phyloP scores from a whole-genome alignment of 2,113 vertebrate species.

The Lates calcarifer region DNA sequence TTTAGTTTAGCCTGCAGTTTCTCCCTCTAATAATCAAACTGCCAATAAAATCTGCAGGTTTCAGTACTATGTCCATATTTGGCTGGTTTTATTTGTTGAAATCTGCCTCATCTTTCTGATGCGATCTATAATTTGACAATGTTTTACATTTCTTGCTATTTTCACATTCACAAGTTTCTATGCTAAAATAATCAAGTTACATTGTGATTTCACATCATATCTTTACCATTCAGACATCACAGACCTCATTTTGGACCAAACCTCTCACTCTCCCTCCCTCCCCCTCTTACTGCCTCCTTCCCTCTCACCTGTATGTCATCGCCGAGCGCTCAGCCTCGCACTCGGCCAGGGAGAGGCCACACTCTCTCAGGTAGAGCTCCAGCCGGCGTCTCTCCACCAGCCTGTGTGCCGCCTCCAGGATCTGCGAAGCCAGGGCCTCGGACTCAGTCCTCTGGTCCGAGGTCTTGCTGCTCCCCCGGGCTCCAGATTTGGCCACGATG shows the following conservation, averaged over 20 bases:
- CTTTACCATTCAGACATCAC: neutral
- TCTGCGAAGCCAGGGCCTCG: slow-evolving; percentile 81
- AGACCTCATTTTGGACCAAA: no score
- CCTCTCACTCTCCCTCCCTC: neutral
- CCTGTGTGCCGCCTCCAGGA: slow-evolving; percentile 80
- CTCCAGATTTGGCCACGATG: slow-evolving; percentile 62
- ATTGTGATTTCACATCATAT: neutral
- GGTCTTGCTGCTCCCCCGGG: slow-evolving; percentile 59
- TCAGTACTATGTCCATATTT: neutral
- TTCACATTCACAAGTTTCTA: neutral
- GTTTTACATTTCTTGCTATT: neutral
- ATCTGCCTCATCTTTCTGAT: neutral
- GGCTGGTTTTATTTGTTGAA: neutral
- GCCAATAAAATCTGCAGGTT: neutral
- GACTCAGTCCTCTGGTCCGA: slow-evolving; percentile 75
- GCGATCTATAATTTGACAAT: neutral
- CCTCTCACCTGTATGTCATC: slow-evolving; percentile 84
- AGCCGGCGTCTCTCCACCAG: slow-evolving; percentile 80
- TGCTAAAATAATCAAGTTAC: neutral
- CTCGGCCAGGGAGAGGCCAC: slow-evolving; percentile 78
- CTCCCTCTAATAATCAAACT: neutral
- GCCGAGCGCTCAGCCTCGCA: slow-evolving; percentile 77
- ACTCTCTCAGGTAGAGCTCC: slow-evolving; percentile 84
- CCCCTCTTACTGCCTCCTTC: neutral
- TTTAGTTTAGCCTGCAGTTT: neutral